Evolutionary conservation across 2,888 invertebrate genomes (phyloP), one percentile per base, ranked within the genome.

Genomic region (Creontiades dilutus): DNA sequence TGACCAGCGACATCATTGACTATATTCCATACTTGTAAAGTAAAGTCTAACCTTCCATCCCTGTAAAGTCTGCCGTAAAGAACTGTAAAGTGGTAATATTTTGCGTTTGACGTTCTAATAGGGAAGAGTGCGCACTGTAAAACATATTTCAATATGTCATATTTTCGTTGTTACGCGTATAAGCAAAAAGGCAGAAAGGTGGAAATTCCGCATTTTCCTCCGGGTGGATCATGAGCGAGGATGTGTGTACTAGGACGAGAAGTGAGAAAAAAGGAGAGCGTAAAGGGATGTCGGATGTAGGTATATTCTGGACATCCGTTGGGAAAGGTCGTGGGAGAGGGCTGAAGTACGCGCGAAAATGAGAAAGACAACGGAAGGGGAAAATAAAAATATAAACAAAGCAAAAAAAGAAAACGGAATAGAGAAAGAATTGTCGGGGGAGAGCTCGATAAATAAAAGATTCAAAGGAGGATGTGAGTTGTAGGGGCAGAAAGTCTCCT

Each of bases 381-480:
- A 52, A 52, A 16, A 52, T 7, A 52, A 52, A 16, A 2, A 52
- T 16, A 7, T 14, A 16, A 2, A 2, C 1, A 52, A 16, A 52
- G 3, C 1, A 14, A 16, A 52, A 16, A 52, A 16, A 16, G 11
- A 16, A 52, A 16, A n/a, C 2, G n/a, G n/a, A n/a, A 19, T 4
- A n/a, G 61, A 19, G 61, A n/a, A 9, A 9, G n/a, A 19, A 11
- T 12, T 5, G n/a, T 9, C 12, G 7, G 19, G n/a, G 27, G 68
- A 27, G 68, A 23, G 23, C 23, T 68, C 68, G 23, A 68, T 68
- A 68, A 68, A 68, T 68, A 68, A 68, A 68, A 68, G 0, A 68
- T 68, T 68, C 68, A 68, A 61, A 68, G 68, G 9, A 19, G 68
- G 68, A 19, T 68, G 68, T 68, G 68, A 68, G 68, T 68, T 68